Evolutionary conservation across 1,140 invertebrate genomes (phyloP), one percentile per base, ranked within the genome.

Genomic region (Yoshiicerus persimilis): DNA sequence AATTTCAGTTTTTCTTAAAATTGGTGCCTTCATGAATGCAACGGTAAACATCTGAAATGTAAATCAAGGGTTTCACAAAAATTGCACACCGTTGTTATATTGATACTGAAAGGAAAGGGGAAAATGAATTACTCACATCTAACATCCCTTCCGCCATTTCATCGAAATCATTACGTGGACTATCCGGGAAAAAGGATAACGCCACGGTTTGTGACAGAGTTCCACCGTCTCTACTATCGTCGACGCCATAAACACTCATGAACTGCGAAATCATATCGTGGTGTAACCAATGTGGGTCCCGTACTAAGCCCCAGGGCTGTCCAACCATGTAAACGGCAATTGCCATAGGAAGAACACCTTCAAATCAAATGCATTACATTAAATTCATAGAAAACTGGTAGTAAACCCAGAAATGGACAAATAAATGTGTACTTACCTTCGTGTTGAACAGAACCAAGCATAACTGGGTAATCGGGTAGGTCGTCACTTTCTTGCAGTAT

Each of bases 371-470:
- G 8, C 6, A 23, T 62, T 23, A 23, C 1, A 10, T 62, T 10
- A 20, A 27, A 30, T 27, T 70, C 30, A n/a, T n/a, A n/a, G n/a
- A n/a, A n/a, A n/a, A n/a, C 4, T 30, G 9, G 27, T 30, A 70
- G 25, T 30, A 70, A 30, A 30, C 16, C 9, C n/a, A 25, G 20
- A 20, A 62, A 62, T n/a, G n/a, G n/a, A n/a, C n/a, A n/a, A n/a
- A 23, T 11, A 62, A 1, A n/a, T 6, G 23, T 62, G n/a, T n/a
- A n/a, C n/a, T n/a, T 36, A 10, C 88, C 90, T 86, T 90, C 90
- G 36, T 90, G 90, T 39, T 88, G 87, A 2, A 41, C 85, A 1
- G 90, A 56, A 56, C 90, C 90, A 1, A 90, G 6, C 41, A 90
- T 77, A 6, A 90, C 32, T 1, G 90, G 90, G 1, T 87, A 56